A percentile compares a stretch with the other conserved stretches of the same genome.
phyloP scores from a whole-genome alignment of 2,113 vertebrate species.

The Ahaetulla prasina region DNA sequence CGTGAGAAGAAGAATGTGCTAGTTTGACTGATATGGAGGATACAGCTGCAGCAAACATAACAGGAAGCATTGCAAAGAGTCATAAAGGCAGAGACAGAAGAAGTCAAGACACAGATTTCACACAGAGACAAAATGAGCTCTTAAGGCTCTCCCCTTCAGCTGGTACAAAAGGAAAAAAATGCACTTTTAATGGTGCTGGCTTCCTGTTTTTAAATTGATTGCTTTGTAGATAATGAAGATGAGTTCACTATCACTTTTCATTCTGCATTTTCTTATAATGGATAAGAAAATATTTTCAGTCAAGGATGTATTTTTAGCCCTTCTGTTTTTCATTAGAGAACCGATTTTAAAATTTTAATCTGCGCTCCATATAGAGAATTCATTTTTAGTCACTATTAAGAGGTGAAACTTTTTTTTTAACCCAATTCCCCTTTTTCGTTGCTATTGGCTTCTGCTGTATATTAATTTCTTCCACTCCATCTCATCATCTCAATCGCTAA shows the following conservation, averaged over 20 bases:
- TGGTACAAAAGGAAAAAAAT: neutral
- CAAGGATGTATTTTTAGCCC: neutral
- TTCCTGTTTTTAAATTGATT: neutral
- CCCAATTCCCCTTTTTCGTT: neutral
- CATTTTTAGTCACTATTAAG: neutral
- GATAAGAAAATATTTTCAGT: neutral
- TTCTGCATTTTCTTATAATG: neutral
- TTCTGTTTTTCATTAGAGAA: neutral
- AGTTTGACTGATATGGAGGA: neutral
- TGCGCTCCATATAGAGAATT: neutral
- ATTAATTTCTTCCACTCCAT: neutral
- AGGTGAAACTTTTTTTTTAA: neutral
- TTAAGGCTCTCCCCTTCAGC: neutral
- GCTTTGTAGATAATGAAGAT: neutral
- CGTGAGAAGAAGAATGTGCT: neutral
- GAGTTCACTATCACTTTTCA: neutral
- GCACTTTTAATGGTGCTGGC: neutral
- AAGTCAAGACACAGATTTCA: neutral
- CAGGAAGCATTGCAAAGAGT: neutral
- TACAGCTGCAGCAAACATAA: neutral
- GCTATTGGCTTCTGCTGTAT: neutral
- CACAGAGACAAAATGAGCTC: neutral
- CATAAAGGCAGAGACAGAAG: neutral
- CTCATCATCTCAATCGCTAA: neutral
- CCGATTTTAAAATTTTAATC: neutral